Conservation (phyloP, 2,113 vertebrate species). For the Noctilio leporinus region DNA sequence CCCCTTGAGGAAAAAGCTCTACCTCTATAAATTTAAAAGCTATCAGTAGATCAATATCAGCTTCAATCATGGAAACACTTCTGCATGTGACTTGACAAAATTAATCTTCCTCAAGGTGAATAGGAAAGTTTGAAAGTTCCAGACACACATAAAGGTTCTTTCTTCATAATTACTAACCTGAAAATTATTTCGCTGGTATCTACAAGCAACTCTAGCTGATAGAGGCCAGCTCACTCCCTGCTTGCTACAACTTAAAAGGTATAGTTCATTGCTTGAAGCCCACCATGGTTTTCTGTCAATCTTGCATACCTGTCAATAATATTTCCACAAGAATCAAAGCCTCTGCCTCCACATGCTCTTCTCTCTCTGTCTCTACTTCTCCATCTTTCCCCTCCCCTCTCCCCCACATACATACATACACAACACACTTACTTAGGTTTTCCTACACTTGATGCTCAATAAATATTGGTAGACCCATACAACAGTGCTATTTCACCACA, state of each 20-base stretch:
- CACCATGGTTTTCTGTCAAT: neutral
- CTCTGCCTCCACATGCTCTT: neutral
- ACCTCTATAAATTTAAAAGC: constrained; percentile 24
- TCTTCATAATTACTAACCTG: neutral
- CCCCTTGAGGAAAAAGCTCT: neutral
- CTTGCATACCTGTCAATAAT: neutral
- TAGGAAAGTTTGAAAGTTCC: neutral
- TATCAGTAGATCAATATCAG: constrained; percentile 39
- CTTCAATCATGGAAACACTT: constrained; percentile 33
- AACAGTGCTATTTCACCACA: neutral
- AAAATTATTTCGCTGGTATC: neutral
- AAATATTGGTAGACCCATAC: neutral
- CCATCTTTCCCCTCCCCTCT: neutral
- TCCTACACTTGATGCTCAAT: neutral
- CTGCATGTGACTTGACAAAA: constrained; percentile 15
- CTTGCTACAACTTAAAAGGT: neutral
- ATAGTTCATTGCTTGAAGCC: neutral
- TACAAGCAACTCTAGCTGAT: neutral
- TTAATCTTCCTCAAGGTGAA: constrained; percentile 5
- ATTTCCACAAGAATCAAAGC: neutral
- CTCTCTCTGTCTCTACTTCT: neutral
- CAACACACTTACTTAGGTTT: neutral
- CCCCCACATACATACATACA: neutral
- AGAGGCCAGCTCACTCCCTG: neutral
- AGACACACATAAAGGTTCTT: neutral